A percentile compares a stretch with the other conserved stretches of the same genome.
These are phyloP conservation scores for Mylabris sibirica DNA, from an alignment of 2,888 invertebrate genomes.

Conservation along the genomic window DNA sequence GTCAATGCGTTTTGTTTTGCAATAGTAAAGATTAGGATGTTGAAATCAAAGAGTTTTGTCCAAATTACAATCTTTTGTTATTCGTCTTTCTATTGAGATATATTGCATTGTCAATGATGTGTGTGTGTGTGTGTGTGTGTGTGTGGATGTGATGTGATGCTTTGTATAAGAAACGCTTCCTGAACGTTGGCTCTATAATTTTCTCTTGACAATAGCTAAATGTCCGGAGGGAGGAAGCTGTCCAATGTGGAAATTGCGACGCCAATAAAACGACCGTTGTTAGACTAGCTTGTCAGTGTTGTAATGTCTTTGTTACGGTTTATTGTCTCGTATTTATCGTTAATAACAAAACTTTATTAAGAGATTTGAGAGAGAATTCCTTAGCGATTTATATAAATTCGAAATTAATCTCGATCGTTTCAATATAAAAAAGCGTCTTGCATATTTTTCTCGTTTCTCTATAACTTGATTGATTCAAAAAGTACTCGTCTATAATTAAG, in stretches of 20 bases:
- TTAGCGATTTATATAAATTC: background rate
- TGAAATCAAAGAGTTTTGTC: no score
- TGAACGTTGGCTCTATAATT: constrained; percentile 8
- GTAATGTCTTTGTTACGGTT: constrained; percentile 48
- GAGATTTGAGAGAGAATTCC: background rate
- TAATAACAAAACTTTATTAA: constrained; percentile 27
- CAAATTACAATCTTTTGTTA: background rate
- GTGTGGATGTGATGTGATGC: no score
- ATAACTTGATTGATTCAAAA: background rate
- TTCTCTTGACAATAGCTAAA: constrained; percentile 14
- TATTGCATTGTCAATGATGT: background rate
- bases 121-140: no score
- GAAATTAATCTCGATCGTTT: background rate
- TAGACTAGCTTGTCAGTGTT: constrained; percentile 42
- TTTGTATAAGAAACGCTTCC: background rate
- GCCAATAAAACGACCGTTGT: constrained; percentile 36
- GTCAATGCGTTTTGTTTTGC: background rate
- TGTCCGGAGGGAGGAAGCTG: constrained; percentile 15
- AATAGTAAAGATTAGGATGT: no score
- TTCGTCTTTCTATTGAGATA: background rate
- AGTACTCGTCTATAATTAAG: background rate
- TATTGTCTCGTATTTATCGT: constrained; percentile 37
- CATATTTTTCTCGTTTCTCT: no score
- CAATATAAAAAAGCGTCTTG: no score
- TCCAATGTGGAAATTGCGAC: constrained; percentile 11